Base-by-base conservation (phyloP, 2,113 vertebrate genomes). In the Vombatus ursinus region DNA sequence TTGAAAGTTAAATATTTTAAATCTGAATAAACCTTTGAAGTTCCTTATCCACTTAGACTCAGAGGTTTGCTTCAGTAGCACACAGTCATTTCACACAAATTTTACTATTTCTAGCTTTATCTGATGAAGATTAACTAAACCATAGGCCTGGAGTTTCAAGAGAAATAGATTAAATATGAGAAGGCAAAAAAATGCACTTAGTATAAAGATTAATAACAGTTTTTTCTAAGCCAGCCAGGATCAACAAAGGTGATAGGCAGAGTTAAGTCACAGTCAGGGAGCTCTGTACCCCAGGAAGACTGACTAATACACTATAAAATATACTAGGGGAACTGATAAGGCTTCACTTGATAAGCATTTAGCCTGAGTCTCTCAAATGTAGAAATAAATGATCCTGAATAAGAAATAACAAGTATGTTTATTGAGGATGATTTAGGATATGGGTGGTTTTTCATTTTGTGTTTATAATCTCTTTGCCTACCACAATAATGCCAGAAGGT, bases 351-450 rank as follows among this genome's bases (percentile, higher is more conserved):
- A 61, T 94, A 94, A 92, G 3, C 53, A 57, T 91, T 90, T 47
- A 95, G 2, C 0, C 28, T 93, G 10, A 94, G 44, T 0, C 95
- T 8, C 47, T 95, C 61, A 68, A 91, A 8, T 93, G 26, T 50
- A 26, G 94, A 98, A 98, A 44, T 89, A 98, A 93, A 0, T 31
- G 50, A 90, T 93, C 52, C 47, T 25, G 19, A 53, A 50, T 77
- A 92, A 57, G 19, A 51, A 14, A n/a, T n/a, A 61, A 47, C 23
- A 95, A 50, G 90, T 90, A 94, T 48, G 1, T 84, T 84, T 44
- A 23, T 22, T 84, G 16, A 84, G 19, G 5, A 84, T 44, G 68
- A 23, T 44, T 84, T 19, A 84, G n/a, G n/a, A 84, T 23, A 44
- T 77, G 7, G 7, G 8, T 84, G 0, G 7, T 44, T 44, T 44